Evolutionary conservation across 2,113 vertebrate genomes (phyloP).

Genomic region (Drymodes brunneopygia): DNA sequence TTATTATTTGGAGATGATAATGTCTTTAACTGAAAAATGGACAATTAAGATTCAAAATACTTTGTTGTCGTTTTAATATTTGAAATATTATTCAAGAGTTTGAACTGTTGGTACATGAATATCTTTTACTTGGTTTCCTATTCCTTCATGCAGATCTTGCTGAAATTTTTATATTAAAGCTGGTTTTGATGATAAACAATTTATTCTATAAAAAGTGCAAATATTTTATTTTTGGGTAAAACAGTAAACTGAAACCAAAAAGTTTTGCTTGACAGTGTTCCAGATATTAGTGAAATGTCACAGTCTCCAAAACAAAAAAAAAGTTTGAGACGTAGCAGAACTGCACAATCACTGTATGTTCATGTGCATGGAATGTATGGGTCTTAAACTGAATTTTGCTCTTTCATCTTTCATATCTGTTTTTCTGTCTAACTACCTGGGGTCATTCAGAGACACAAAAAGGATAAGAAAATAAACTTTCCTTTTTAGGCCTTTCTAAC

Average conservation of each 20-base stretch:
- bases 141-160: not conserved
- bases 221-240: not conserved
- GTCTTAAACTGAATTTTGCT: not conserved
- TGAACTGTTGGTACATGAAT: not conserved
- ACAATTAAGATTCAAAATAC: not conserved
- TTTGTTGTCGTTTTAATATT: not conserved
- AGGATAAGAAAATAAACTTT: not conserved
- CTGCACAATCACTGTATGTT: not conserved
- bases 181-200: not conserved
- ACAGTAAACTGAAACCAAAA: not conserved
- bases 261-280: not conserved
- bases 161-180: not conserved
- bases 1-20: not conserved
- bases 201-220: not conserved
- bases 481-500: not conserved
- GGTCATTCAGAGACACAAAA: not conserved
- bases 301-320: not conserved
- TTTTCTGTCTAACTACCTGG: not conserved
- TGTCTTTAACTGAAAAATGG: not conserved
- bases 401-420: not conserved
- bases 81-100: not conserved
- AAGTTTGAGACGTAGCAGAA: not conserved
- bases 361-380: no score
- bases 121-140: not conserved
- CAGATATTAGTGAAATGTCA: not conserved